phyloP scores from a whole-genome alignment of 2,113 vertebrate species.

The Colistium nudipinnis region DNA sequence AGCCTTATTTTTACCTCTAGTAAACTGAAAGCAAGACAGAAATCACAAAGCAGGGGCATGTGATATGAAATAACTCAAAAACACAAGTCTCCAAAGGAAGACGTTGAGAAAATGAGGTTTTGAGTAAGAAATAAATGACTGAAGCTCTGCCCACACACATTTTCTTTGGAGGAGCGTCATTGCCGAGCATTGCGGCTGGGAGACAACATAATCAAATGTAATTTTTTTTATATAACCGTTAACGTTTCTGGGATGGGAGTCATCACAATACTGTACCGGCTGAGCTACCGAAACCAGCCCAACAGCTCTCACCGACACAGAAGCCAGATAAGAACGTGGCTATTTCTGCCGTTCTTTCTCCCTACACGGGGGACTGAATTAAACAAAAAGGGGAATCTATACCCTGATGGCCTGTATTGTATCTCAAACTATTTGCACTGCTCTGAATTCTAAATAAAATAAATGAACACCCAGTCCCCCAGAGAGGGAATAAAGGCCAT shows the following conservation, averaged over 20 bases:
- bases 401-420: constrained; percentile 38
- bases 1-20: constrained; percentile 21
- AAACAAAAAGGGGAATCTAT: constrained; percentile 52
- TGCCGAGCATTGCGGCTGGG: constrained; percentile 13
- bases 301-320: constrained; percentile 4
- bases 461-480: constrained; percentile 56
- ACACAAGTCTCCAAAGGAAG: constrained; percentile 42
- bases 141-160: constrained; percentile 49
- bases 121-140: constrained; percentile 13
- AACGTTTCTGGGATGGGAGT: constrained; percentile 27
- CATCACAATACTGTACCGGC: not conserved
- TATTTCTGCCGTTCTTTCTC: constrained; percentile 49
- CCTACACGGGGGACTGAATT: constrained; percentile 43
- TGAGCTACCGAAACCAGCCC: constrained; percentile 15
- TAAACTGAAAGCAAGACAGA: not conserved
- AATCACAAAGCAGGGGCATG: constrained; percentile 19
- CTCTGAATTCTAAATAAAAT: constrained; percentile 61
- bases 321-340: constrained; percentile 26
- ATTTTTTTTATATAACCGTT: constrained; percentile 16
- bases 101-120: constrained; percentile 19
- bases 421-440: constrained; percentile 54
- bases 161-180: constrained; percentile 41
- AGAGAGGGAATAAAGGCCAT: constrained; percentile 48
- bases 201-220: constrained; percentile 43
- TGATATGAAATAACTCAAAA: constrained; percentile 31